Conservation (phyloP, 1,140 invertebrate genomes). For the Ceratosolen solmsi region DNA sequence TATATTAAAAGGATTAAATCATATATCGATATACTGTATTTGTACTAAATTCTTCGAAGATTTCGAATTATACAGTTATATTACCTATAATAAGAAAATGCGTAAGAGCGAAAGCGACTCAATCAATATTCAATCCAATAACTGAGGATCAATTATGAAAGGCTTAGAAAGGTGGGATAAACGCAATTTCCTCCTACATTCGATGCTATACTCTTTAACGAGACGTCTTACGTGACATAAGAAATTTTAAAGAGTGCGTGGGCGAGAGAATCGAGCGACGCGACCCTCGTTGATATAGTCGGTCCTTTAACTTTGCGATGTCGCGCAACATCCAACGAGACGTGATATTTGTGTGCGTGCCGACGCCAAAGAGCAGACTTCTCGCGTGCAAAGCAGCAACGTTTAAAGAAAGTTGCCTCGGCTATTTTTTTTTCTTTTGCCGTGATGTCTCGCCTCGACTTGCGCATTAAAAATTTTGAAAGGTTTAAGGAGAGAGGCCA, state of each 20-base stretch:
- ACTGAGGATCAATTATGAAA: no score
- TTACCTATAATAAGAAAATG: no score
- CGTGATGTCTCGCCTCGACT: neutral
- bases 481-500: neutral
- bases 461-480: constrained; percentile 44
- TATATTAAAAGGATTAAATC: no score
- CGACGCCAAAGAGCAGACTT: neutral
- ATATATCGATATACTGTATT: no score
- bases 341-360: neutral
- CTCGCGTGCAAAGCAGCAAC: neutral
- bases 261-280: constrained; percentile 60
- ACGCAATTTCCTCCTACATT: no score
- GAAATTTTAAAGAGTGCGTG: constrained; percentile 54
- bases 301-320: neutral
- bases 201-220: no score
- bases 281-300: constrained; percentile 57
- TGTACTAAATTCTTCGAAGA: no score
- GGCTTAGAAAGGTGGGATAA: no score
- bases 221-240: constrained; percentile 16
- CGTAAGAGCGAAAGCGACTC: no score
- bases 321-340: neutral
- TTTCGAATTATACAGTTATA: no score
- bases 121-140: no score
- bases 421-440: constrained; percentile 15
- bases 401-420: neutral